Evolutionary conservation across 1,140 invertebrate genomes (phyloP).

Genomic region (Aphelinus certus): DNA sequence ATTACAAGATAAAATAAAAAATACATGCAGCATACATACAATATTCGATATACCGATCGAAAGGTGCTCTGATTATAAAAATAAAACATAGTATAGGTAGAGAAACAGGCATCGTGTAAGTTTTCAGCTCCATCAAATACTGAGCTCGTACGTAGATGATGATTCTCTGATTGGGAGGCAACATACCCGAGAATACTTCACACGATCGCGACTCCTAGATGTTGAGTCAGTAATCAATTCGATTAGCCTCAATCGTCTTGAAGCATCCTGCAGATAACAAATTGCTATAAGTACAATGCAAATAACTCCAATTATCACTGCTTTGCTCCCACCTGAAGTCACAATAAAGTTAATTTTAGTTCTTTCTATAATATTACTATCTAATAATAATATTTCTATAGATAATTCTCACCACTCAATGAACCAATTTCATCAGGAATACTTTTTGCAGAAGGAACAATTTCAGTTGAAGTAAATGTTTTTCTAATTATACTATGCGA

Average conservation of each 20-base stretch:
- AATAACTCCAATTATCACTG: not conserved
- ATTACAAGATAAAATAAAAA: too few relatives aligned
- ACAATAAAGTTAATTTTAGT: not conserved
- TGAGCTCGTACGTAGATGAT: too few relatives aligned
- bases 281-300: conserved; percentile 6
- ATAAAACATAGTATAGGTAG: too few relatives aligned
- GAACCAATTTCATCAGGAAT: not conserved
- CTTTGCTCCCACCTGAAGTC: not conserved
- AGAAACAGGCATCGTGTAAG: too few relatives aligned
- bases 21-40: too few relatives aligned
- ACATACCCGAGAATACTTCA: conserved; percentile 32
- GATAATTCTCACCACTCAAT: not conserved
- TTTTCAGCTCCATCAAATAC: too few relatives aligned
- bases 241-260: conserved; percentile 6
- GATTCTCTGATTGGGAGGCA: not conserved
- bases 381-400: not conserved
- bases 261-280: not conserved
- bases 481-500: not conserved
- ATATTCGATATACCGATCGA: too few relatives aligned
- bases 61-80: too few relatives aligned
- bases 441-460: too few relatives aligned
- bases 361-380: not conserved
- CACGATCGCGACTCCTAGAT: conserved; percentile 19
- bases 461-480: too few relatives aligned
- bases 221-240: conserved; percentile 11